Evolutionary conservation across 2,888 invertebrate genomes (phyloP).

Genomic region (Hesperia comma): DNA sequence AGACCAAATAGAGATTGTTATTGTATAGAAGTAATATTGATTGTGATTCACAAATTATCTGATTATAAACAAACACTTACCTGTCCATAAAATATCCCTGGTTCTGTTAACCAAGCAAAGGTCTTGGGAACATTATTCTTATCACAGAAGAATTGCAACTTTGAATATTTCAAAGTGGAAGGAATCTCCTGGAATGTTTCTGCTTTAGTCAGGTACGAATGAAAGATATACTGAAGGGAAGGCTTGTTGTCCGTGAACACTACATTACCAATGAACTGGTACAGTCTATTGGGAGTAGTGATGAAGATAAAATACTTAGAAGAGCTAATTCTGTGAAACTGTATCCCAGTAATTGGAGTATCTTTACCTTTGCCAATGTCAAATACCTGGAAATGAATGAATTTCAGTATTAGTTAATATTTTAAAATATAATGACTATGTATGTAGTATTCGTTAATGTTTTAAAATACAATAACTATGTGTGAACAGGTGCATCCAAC

Average conservation of each 20-base stretch:
- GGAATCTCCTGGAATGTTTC: slow-evolving; percentile 90
- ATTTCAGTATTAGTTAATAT: not conserved
- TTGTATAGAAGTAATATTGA: too few species aligned
- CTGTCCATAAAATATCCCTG: slow-evolving; percentile 91
- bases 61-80: slow-evolving; percentile 69
- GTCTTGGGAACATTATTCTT: slow-evolving; percentile 87
- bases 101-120: slow-evolving; percentile 95
- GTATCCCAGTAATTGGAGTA: slow-evolving; percentile 93
- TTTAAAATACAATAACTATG: not conserved
- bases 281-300: slow-evolving; percentile 92
- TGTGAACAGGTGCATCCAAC: not conserved
- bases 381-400: slow-evolving; percentile 87
- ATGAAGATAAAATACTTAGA: slow-evolving; percentile 92
- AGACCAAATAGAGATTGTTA: too few species aligned
- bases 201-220: slow-evolving; percentile 88
- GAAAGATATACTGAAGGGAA: slow-evolving; percentile 91
- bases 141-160: slow-evolving; percentile 90
- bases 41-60: too few species aligned
- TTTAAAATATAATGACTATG: too few species aligned
- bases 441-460: not conserved
- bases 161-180: slow-evolving; percentile 89
- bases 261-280: slow-evolving; percentile 93
- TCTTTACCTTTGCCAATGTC: slow-evolving; percentile 92
- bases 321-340: slow-evolving; percentile 89
- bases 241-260: slow-evolving; percentile 90